A percentile compares a stretch with the other conserved stretches of the same genome.
Conservation (phyloP, 37 sponge, comb jelly and placozoan genomes). For the Sycon ciliatum region DNA sequence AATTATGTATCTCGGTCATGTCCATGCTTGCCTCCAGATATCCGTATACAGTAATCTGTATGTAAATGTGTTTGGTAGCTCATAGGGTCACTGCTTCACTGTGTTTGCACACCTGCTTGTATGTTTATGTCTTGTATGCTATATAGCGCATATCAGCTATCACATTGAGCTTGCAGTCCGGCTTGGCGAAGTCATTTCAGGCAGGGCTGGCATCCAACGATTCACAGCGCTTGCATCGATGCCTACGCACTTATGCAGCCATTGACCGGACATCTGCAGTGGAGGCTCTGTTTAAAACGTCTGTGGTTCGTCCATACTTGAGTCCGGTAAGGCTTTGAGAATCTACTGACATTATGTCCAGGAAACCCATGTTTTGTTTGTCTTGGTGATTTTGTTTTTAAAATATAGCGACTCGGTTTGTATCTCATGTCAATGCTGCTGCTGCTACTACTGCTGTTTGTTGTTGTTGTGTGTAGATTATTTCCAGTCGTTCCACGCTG, state of each 20-base stretch:
- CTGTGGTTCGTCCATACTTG: conserved; percentile 55
- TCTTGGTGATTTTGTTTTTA: no score
- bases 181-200: conserved; percentile 51
- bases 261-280: conserved; percentile 47
- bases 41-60: neutral
- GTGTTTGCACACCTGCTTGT: neutral
- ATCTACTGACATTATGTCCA: no score
- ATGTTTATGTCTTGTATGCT: neutral
- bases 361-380: no score
- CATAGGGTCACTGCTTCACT: neutral
- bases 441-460: no score
- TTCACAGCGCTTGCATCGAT: conserved; percentile 38
- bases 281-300: conserved; percentile 58
- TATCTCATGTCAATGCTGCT: no score
- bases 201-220: conserved; percentile 35
- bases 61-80: neutral
- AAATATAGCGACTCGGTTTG: no score
- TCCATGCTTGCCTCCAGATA: no score
- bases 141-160: conserved; percentile 61
- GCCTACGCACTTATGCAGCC: conserved; percentile 69
- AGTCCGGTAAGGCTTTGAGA: conserved; percentile 66
- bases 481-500: no score
- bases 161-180: conserved; percentile 35
- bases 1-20: neutral
- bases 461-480: neutral